Conservation (phyloP, 2,797 vertebrate genomes). For the Gambusia yucatana region DNA sequence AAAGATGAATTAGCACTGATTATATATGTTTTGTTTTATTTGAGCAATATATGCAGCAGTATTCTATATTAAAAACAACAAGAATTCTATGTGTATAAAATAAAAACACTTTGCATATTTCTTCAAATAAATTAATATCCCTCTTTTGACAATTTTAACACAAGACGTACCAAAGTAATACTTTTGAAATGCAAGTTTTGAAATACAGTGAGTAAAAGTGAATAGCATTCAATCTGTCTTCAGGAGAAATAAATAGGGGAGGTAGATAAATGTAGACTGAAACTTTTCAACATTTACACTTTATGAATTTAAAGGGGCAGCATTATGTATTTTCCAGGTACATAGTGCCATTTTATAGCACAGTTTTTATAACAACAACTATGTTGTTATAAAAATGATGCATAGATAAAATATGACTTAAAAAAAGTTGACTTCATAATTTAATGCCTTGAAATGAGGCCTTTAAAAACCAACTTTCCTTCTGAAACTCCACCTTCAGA, state of each 20-base stretch:
- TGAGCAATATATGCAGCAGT: background rate
- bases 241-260: background rate
- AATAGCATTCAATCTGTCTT: background rate
- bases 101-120: background rate
- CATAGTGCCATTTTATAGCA: no score
- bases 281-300: background rate
- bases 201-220: background rate
- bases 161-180: background rate
- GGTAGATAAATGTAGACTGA: conserved; percentile 2
- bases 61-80: background rate
- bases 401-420: no score
- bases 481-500: no score
- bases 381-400: no score
- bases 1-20: background rate
- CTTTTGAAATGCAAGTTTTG: background rate
- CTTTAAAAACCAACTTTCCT: no score
- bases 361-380: no score
- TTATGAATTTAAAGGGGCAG: background rate
- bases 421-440: no score
- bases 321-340: no score
- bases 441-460: no score
- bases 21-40: background rate
- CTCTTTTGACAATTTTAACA: no score
- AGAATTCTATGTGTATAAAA: background rate
- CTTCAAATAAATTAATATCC: background rate